Percentiles rank a stretch among this genome's conserved stretches.
phyloP scores from a whole-genome alignment of 2,113 vertebrate genomes.

The Aix galericulata region DNA sequence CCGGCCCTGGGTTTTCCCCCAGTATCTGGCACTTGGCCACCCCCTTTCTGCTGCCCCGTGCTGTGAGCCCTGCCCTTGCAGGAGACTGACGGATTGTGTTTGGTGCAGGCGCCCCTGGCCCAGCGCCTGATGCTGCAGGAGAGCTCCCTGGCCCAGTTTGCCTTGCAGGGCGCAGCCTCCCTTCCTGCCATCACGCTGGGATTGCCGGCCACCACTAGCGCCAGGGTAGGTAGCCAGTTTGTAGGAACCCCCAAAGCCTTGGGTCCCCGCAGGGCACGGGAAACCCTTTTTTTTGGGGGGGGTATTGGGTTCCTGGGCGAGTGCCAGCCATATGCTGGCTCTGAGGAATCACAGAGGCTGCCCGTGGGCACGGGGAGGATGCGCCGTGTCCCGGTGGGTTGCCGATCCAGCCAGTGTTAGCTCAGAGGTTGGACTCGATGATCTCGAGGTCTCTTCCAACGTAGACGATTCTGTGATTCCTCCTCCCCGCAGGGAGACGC shows the following conservation, averaged over 20 bases:
- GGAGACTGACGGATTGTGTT: not conserved
- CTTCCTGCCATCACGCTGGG: conserved; percentile 86
- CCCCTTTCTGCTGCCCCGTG: not conserved
- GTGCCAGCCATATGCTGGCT: fast-evolving
- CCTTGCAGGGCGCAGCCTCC: conserved; percentile 79
- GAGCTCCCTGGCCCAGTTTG: conserved; percentile 83
- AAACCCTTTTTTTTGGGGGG: not conserved
- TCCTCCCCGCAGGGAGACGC: conserved; percentile 78
- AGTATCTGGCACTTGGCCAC: not conserved
- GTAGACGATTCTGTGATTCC: too few species aligned
- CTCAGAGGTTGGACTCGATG: too few species aligned
- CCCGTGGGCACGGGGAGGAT: fast-evolving
- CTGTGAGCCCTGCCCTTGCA: not conserved
- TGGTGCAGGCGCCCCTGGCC: conserved; percentile 71
- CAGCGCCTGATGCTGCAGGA: conserved; percentile 84
- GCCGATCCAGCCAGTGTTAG: not conserved
- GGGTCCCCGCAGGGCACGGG: fast-evolving
- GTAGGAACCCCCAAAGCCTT: not conserved
- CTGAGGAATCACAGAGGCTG: not conserved
- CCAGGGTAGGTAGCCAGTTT: conserved; percentile 79
- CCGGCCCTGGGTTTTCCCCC: not conserved
- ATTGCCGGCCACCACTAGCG: conserved; percentile 76
- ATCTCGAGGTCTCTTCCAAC: too few species aligned
- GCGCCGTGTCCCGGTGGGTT: fast-evolving
- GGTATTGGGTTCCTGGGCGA: not conserved